A percentile compares a stretch with the other conserved stretches of the same genome.
Conservation (phyloP, 2,113 vertebrate species). For the Patagioenas fasciata region DNA sequence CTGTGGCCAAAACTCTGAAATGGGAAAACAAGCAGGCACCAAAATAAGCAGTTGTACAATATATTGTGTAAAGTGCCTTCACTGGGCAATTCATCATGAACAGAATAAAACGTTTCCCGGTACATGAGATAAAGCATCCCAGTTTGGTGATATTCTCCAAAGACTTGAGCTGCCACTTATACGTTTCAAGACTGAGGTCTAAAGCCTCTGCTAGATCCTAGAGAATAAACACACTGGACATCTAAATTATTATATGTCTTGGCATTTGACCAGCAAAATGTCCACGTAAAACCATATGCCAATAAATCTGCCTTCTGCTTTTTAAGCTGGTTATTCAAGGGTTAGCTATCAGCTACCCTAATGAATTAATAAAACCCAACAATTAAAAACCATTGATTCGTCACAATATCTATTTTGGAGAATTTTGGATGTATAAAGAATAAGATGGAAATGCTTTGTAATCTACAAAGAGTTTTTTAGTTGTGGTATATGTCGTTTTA, state of each 20-base stretch:
- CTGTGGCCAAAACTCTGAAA: neutral
- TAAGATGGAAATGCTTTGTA: neutral
- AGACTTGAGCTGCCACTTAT: neutral
- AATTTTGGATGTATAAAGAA: neutral
- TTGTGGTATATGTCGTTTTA: neutral
- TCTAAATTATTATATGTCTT: constrained; percentile 9
- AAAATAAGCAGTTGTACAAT: constrained; percentile 8
- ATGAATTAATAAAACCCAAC: constrained; percentile 49
- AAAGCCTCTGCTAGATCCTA: neutral
- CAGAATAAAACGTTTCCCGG: neutral
- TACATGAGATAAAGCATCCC: neutral
- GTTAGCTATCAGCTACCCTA: constrained; percentile 49
- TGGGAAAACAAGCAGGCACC: neutral
- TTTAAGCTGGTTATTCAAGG: constrained; percentile 59
- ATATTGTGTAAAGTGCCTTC: neutral
- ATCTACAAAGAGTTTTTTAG: neutral
- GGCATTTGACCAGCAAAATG: constrained; percentile 37
- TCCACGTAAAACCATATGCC: constrained; percentile 22
- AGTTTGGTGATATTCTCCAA: neutral
- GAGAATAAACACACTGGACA: neutral
- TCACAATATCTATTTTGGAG: neutral
- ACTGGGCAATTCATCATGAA: neutral
- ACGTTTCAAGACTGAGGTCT: neutral
- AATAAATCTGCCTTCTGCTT: constrained; percentile 62
- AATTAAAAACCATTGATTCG: constrained; percentile 6